These are phyloP conservation scores for Morpho helenor DNA, from an alignment of 2,888 invertebrate genomes.

Conservation along the genomic window DNA sequence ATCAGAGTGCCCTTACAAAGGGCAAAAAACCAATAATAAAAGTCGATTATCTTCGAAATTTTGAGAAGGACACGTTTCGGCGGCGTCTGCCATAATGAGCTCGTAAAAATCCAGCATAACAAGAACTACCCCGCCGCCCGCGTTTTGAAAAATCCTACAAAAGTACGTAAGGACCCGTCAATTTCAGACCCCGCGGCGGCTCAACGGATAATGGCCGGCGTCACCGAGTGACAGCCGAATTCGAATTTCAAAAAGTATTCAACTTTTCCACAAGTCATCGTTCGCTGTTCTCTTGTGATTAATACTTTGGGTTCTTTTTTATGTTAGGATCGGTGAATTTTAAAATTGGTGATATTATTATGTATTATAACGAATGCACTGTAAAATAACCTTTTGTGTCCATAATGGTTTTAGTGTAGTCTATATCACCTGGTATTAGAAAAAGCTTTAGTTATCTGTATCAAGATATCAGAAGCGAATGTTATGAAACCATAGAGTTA, in stretches of 20 bases:
- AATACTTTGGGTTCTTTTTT: constrained; percentile 51
- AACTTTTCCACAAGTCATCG: constrained; percentile 66
- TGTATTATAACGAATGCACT: constrained; percentile 12
- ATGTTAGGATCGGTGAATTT: constrained; percentile 24
- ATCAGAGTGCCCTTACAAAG: constrained; percentile 19
- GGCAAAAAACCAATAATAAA: constrained; percentile 30
- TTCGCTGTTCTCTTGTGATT: constrained; percentile 53
- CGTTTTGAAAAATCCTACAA: background rate
- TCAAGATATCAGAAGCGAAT: constrained; percentile 4
- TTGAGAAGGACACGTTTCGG: constrained; percentile 57
- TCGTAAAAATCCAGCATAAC: constrained; percentile 32
- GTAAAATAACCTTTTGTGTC: constrained; percentile 20
- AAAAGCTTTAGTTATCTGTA: constrained; percentile 2
- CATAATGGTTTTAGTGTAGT: constrained; percentile 14
- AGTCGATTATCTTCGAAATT: constrained; percentile 39
- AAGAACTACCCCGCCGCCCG: constrained; percentile 25
- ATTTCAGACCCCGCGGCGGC: constrained; percentile 14
- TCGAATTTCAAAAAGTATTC: constrained; percentile 57
- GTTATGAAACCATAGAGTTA: too few relatives aligned
- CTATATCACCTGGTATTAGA: constrained; percentile 15
- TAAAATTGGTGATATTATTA: constrained; percentile 31
- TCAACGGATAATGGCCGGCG: constrained; percentile 38
- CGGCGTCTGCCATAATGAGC: constrained; percentile 47
- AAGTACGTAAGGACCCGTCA: background rate
- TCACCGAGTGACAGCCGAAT: constrained; percentile 51